Base-by-base conservation (phyloP, 2,888 invertebrate genomes). In the Caenorhabditis sp. region DNA sequence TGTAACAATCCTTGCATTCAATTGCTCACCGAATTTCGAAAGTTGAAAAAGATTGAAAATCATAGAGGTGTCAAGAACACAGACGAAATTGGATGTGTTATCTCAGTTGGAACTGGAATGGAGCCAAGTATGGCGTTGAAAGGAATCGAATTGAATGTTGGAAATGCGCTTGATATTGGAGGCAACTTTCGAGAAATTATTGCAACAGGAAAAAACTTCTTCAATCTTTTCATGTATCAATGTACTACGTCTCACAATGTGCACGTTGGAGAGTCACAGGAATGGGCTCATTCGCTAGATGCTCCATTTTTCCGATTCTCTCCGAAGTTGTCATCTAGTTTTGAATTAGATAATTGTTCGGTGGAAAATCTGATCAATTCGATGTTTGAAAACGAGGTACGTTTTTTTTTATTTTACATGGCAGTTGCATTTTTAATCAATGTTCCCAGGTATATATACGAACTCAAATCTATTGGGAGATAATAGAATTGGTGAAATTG, bases 221-320 rank as follows among this genome's bases (percentile, higher is more conserved):
- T 93, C 8, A 92, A 92, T 26, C 90, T 97, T 12, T 90, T 97
- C 14, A 93, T 97, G 8, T 96, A 43, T 19, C 61, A 70, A 70
- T 81, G 76, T 63, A 74, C 68, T 21, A 68, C 72, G 3, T 70
- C 77, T 23, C 72, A 76, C 54, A 69, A 69, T 37, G 77, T 83
- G 81, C 77, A 63, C 19, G 94, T 96, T 14, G 95, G 96, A 87
- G 91, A 97, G 37, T 94, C 95, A 1, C 91, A 95, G 62, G 93
- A 95, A 1, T 95, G 95, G 95, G 95, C 95, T 89, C 92, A 93
- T 58, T 92, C 92, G 85, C 89, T 93, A 59, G 93, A 93, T 59
- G 92, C 94, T 37, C 95, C 95, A 0, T 97, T 93, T 90, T 90
- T 89, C 84, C 88, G 91, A 17, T 93, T 94, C 86, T 93, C 92